A percentile compares a stretch with the other conserved stretches of the same genome.
phyloP scores from a whole-genome alignment of 2,888 invertebrate genomes.

The Copidosoma aretas region DNA sequence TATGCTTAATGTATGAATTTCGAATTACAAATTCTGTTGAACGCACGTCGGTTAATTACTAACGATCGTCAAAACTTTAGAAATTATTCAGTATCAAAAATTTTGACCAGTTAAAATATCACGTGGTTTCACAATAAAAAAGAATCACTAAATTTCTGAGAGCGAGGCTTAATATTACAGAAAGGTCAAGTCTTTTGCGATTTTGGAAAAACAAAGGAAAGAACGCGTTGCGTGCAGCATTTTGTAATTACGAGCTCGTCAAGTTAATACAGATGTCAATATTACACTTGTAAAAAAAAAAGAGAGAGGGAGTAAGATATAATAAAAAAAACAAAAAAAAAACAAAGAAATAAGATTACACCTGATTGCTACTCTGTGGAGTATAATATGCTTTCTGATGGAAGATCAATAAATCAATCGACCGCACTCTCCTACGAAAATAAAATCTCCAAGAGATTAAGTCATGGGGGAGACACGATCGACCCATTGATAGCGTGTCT shows the following conservation, averaged over 20 bases:
- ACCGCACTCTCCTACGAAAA: not conserved
- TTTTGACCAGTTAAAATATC: too few relatives aligned
- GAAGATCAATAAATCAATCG: constrained; percentile 33
- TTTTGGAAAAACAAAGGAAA: too few relatives aligned
- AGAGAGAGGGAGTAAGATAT: constrained; percentile 1
- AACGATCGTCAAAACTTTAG: too few relatives aligned
- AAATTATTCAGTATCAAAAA: too few relatives aligned
- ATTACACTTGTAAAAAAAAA: constrained; percentile 39
- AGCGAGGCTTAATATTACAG: too few relatives aligned
- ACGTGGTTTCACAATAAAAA: too few relatives aligned
- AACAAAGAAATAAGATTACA: constrained; percentile 22
- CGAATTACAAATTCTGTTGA: not conserved
- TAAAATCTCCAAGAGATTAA: too few relatives aligned
- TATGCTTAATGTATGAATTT: not conserved
- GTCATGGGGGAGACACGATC: constrained; percentile 12
- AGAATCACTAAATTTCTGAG: too few relatives aligned
- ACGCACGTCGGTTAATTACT: not conserved
- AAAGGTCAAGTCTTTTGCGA: too few relatives aligned
- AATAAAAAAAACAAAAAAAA: constrained; percentile 4
- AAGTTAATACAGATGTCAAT: constrained; percentile 42
- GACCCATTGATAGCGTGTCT: constrained; percentile 33
- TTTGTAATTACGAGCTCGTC: constrained; percentile 40
- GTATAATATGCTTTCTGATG: constrained; percentile 36
- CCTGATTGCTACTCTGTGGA: constrained; percentile 39
- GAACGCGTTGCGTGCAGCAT: constrained; percentile 14